Percentiles rank a stretch among this genome's conserved stretches.
These are phyloP conservation scores for Fukomys damarensis DNA, from an alignment of 2,113 vertebrate species.

Conservation along the genomic window DNA sequence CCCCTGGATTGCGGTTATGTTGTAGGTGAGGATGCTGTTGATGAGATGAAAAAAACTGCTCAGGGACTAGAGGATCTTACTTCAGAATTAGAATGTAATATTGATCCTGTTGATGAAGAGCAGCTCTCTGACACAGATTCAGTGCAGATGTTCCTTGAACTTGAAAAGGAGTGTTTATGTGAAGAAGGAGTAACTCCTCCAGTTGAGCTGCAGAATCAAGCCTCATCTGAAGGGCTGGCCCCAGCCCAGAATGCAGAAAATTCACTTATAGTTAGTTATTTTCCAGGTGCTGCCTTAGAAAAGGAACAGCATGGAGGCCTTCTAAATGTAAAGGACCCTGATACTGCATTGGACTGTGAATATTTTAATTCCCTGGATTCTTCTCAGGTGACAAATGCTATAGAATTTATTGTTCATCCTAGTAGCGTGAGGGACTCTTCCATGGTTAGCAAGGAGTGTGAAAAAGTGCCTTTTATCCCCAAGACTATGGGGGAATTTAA, in stretches of 20 bases:
- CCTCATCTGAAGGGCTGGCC: conserved; percentile 74
- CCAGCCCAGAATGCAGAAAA: conserved; percentile 63
- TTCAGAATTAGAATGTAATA: conserved; percentile 13
- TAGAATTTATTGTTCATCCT: conserved; percentile 80
- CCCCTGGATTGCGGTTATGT: background rate
- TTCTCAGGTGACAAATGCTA: conserved; percentile 83
- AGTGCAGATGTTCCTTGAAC: conserved; percentile 95
- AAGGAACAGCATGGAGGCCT: conserved; percentile 47
- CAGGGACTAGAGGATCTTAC: conserved; percentile 74
- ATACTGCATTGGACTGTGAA: conserved; percentile 78
- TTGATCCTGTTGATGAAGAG: conserved; percentile 55
- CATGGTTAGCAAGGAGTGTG: conserved; percentile 78
- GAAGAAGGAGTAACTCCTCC: conserved; percentile 83
- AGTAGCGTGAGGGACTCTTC: conserved; percentile 80
- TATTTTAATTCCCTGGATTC: conserved; percentile 83
- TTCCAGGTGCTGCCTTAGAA: conserved; percentile 50
- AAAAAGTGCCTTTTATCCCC: conserved; percentile 82
- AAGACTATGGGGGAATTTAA: background rate
- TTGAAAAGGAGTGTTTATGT: conserved; percentile 93
- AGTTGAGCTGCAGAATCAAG: conserved; percentile 74
- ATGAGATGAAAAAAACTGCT: conserved; percentile 50
- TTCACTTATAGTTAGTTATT: conserved; percentile 60
- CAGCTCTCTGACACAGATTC: conserved; percentile 91
- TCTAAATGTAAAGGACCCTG: conserved; percentile 79
- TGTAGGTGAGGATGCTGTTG: background rate